These are phyloP conservation scores for Aelia acuminata DNA, from an alignment of 2,888 invertebrate genomes.

Conservation along the genomic window DNA sequence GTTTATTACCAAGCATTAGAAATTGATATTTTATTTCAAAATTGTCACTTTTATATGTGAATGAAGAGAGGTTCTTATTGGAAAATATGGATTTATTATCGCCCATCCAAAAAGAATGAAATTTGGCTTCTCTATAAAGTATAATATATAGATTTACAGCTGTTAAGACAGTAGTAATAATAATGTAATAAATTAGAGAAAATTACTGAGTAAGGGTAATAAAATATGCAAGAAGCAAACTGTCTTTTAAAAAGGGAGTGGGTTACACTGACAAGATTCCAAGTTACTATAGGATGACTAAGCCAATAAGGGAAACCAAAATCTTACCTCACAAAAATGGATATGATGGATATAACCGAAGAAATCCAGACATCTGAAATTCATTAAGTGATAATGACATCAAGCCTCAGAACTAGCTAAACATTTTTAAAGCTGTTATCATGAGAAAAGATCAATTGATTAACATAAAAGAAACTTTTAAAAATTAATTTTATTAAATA, in stretches of 20 bases:
- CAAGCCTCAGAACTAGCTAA: slow-evolving; percentile 18
- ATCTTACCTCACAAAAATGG: slow-evolving; percentile 13
- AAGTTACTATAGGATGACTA: background rate
- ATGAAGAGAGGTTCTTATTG: background rate
- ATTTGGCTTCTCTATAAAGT: background rate
- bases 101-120: background rate
- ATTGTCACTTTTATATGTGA: background rate
- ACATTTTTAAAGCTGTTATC: background rate
- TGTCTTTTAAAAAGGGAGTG: background rate
- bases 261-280: background rate
- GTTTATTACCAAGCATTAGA: background rate
- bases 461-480: background rate
- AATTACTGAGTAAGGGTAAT: background rate
- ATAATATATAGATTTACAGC: background rate
- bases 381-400: slow-evolving; percentile 29
- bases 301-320: background rate
- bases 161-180: background rate
- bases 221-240: background rate
- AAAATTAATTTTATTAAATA: background rate
- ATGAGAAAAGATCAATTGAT: background rate
- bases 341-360: slow-evolving; percentile 1
- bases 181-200: background rate
- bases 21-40: background rate
- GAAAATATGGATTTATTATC: background rate
- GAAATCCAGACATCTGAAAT: slow-evolving; percentile 34